A percentile compares a stretch with the other conserved stretches of the same genome.
phyloP scores from a whole-genome alignment of 2,113 vertebrate species.

The Petroica traversi region DNA sequence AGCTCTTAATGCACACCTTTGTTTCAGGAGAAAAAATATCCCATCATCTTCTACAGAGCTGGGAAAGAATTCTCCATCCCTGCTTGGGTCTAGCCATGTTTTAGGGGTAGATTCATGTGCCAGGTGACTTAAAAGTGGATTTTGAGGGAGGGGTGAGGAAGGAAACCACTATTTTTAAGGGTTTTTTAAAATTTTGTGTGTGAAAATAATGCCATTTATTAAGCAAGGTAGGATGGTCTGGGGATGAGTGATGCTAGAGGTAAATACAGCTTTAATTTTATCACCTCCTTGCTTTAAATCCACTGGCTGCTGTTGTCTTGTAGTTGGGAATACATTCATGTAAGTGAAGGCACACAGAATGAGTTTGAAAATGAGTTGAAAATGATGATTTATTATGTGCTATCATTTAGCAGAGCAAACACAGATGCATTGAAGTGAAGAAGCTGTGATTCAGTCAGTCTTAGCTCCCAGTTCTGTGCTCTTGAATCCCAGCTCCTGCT shows the following conservation, averaged over 20 bases:
- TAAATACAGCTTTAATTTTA: background rate
- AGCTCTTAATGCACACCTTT: slow-evolving; percentile 6
- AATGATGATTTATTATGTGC: background rate
- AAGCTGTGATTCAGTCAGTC: background rate
- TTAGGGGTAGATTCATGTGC: background rate
- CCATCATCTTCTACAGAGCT: background rate
- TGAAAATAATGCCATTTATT: background rate
- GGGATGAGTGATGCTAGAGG: background rate
- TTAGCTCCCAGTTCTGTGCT: background rate
- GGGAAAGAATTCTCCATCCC: background rate
- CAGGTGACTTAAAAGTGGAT: background rate
- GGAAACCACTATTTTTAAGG: fast-evolving
- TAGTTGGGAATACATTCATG: background rate
- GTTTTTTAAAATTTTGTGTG: background rate
- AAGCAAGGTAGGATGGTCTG: background rate
- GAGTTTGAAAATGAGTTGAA: background rate
- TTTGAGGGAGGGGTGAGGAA: background rate
- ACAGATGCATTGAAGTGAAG: background rate
- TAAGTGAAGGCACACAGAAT: background rate
- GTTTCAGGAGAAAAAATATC: background rate
- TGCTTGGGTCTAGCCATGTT: background rate
- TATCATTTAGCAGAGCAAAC: background rate
- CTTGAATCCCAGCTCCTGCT: background rate
- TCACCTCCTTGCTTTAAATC: background rate
- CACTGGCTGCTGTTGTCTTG: background rate